A percentile compares a stretch with the other conserved stretches of the same genome.
Conservation (phyloP, 2,113 vertebrate genomes). For the Xenotilapia flavipinnis region DNA sequence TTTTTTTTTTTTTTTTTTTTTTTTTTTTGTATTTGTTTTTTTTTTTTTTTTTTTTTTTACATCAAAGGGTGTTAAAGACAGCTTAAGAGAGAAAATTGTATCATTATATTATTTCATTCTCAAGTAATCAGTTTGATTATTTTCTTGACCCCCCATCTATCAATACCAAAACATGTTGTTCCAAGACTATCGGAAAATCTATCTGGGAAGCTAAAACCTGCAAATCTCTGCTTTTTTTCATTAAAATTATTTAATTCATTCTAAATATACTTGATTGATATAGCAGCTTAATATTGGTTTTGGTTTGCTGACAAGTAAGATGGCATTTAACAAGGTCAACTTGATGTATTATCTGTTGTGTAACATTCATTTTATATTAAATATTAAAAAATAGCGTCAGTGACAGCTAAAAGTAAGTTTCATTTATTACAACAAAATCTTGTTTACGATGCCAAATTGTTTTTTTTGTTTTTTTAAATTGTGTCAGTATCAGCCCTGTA, state of each 20-base stretch:
- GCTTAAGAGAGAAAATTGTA: neutral
- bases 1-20: neutral
- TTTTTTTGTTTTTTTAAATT: neutral
- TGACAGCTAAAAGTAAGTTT: neutral
- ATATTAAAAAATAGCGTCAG: neutral
- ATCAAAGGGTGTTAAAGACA: neutral
- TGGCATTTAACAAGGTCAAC: neutral
- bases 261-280: neutral
- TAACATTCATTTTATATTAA: neutral
- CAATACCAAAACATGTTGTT: neutral
- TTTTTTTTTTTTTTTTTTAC: neutral
- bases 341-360: neutral
- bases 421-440: neutral
- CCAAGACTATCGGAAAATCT: neutral
- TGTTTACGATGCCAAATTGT: neutral
- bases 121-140: neutral
- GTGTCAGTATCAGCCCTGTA: neutral
- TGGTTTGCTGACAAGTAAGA: neutral
- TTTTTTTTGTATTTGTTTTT: neutral
- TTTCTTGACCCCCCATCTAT: neutral
- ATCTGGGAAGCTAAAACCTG: neutral
- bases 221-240: neutral
- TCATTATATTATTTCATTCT: neutral
- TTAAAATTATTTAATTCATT: neutral
- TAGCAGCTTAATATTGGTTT: neutral